Conservation (phyloP, 1,140 invertebrate species). For the Anthonomus grandis region DNA sequence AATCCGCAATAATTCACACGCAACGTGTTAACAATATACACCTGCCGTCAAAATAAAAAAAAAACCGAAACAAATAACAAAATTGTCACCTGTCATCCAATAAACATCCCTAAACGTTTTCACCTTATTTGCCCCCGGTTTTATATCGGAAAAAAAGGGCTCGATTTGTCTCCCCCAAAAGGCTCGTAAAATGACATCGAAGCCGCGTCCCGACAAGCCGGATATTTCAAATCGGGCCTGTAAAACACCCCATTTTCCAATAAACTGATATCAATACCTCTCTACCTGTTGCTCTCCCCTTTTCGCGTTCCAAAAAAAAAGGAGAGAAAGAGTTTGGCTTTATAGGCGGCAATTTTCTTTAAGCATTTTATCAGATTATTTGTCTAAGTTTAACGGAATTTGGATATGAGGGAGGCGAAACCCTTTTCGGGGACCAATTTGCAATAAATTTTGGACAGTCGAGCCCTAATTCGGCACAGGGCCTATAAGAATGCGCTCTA, state of each 20-base stretch:
- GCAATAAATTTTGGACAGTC: constrained; percentile 5
- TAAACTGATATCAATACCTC: constrained; percentile 49
- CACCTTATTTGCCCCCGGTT: constrained; percentile 3
- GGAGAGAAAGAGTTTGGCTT: no score
- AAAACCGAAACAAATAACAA: no score
- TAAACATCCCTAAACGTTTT: no score
- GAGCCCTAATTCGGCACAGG: constrained; percentile 4
- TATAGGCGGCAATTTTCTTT: no score
- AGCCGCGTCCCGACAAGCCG: constrained; percentile 34
- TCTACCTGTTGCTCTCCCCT: constrained; percentile 44
- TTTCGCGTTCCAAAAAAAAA: no score
- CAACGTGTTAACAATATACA: no score
- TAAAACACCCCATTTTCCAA: constrained; percentile 49
- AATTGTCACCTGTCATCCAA: no score
- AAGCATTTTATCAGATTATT: no score
- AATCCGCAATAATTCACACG: no score
- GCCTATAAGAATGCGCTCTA: constrained; percentile 10
- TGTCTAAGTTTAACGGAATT: no score
- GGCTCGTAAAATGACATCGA: constrained; percentile 30
- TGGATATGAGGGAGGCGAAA: no score
- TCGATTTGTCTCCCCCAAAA: constrained; percentile 10
- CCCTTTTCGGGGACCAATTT: constrained; percentile 12
- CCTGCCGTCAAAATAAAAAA: no score
- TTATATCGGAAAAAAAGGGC: constrained; percentile 8
- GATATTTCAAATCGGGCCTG: constrained; percentile 35